A percentile compares a stretch with the other conserved stretches of the same genome.
phyloP scores from a whole-genome alignment of 2,888 invertebrate genomes.

The Lasioglossum vierecki region DNA sequence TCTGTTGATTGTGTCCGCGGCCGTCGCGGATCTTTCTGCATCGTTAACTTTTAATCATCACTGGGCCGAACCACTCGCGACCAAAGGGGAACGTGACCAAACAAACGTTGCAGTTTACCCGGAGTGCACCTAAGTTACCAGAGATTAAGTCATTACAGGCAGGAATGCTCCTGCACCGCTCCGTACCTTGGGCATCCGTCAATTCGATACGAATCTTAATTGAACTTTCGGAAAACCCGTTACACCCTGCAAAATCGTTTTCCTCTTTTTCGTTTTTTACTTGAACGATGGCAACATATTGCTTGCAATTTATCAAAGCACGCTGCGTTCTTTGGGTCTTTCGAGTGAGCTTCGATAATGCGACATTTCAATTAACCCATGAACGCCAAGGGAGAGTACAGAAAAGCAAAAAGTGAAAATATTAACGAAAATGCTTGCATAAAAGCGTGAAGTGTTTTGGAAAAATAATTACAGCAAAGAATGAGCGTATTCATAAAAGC shows the following conservation, averaged over 20 bases:
- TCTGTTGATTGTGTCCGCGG: constrained; percentile 21
- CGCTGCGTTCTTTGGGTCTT: background rate
- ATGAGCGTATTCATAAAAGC: no score
- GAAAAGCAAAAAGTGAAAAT: no score
- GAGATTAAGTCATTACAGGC: constrained; percentile 23
- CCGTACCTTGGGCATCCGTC: background rate
- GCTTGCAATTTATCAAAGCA: background rate
- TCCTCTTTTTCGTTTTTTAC: background rate
- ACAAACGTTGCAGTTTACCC: background rate
- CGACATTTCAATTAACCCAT: background rate
- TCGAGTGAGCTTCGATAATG: background rate
- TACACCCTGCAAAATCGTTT: background rate
- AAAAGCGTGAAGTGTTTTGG: no score
- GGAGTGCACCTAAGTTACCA: background rate
- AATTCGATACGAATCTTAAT: constrained; percentile 8
- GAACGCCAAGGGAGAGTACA: no score
- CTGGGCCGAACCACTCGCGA: background rate
- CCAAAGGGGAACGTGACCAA: background rate
- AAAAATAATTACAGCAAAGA: background rate
- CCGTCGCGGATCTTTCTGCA: constrained; percentile 11
- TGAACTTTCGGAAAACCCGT: background rate
- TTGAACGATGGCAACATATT: background rate
- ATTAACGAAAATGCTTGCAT: no score
- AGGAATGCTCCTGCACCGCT: background rate
- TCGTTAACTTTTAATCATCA: constrained; percentile 35